Percentiles rank a stretch among this genome's conserved stretches.
Evolutionary conservation across 2,113 vertebrate species (phyloP).

Genomic region (Zonotrichia leucophrys): DNA sequence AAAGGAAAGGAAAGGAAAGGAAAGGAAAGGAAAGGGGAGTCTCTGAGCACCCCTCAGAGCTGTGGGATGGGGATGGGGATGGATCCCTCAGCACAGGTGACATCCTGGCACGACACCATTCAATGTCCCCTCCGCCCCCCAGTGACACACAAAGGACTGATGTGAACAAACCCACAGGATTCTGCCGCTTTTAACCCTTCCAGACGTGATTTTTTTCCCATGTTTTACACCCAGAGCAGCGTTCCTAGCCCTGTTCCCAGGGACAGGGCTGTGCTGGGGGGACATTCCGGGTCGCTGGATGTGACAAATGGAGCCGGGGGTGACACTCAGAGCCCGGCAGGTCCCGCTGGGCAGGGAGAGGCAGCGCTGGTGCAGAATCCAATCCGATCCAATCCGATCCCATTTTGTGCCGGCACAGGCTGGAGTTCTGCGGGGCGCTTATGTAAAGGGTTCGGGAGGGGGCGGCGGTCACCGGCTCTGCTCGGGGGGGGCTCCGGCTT

Average conservation of each 20-base stretch:
- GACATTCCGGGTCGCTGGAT: background rate
- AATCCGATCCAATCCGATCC: background rate
- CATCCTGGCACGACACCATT: background rate
- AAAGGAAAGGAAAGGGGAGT: background rate
- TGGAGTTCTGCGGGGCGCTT: conserved; percentile 18
- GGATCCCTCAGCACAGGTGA: background rate
- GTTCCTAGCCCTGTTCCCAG: background rate
- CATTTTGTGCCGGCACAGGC: background rate
- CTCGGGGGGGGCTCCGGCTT: background rate
- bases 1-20: too few relatives aligned
- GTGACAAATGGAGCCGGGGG: background rate
- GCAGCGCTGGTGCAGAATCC: background rate
- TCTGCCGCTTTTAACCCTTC: background rate
- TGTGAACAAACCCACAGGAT: background rate
- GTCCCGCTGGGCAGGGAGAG: background rate
- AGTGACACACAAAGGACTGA: background rate
- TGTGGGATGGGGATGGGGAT: background rate
- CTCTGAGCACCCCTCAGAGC: background rate
- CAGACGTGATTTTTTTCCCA: rapidly evolving
- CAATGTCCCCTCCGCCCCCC: rapidly evolving
- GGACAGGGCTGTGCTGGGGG: background rate
- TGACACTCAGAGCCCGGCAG: background rate
- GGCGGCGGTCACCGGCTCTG: background rate
- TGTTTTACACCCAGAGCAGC: background rate
- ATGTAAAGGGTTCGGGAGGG: background rate